Evolutionary conservation across 2,888 invertebrate species (phyloP).

Genomic region (Pyrrhosoma nymphula): DNA sequence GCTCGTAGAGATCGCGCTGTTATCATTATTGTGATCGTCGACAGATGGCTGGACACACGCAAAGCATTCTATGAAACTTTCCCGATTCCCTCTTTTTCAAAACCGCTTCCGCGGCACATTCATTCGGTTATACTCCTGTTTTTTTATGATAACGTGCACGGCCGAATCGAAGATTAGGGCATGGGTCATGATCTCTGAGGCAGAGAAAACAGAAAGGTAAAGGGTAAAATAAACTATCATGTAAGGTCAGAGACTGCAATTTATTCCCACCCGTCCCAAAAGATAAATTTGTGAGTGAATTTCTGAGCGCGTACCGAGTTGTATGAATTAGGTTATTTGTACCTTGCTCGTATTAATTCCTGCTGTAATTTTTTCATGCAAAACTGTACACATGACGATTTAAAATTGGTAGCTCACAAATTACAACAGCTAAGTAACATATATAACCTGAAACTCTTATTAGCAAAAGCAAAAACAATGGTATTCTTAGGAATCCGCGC

Average conservation of each 20-base stretch:
- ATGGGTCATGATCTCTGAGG: background rate
- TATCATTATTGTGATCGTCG: background rate
- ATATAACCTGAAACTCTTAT: too few relatives aligned
- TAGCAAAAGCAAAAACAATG: too few relatives aligned
- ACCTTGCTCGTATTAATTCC: too few relatives aligned
- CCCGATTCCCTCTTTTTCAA: background rate
- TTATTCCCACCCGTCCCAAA: too few relatives aligned
- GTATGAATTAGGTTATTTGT: too few relatives aligned
- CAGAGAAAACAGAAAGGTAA: background rate
- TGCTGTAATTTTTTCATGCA: too few relatives aligned
- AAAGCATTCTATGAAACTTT: background rate
- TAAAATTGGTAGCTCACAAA: too few relatives aligned
- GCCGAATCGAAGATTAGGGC: background rate
- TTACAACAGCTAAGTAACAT: too few relatives aligned
- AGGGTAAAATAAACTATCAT: background rate
- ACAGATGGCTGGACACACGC: background rate
- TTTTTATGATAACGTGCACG: background rate
- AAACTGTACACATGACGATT: too few relatives aligned
- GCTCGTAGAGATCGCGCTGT: background rate
- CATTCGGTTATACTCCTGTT: background rate
- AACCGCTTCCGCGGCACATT: background rate
- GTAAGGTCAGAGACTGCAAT: background rate
- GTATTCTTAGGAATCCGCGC: too few relatives aligned
- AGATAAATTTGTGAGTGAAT: too few relatives aligned
- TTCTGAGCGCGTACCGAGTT: too few relatives aligned